Evolutionary conservation across 2,113 vertebrate genomes (phyloP), one percentile per base, ranked within the genome.

Genomic region (Tyto alba): DNA sequence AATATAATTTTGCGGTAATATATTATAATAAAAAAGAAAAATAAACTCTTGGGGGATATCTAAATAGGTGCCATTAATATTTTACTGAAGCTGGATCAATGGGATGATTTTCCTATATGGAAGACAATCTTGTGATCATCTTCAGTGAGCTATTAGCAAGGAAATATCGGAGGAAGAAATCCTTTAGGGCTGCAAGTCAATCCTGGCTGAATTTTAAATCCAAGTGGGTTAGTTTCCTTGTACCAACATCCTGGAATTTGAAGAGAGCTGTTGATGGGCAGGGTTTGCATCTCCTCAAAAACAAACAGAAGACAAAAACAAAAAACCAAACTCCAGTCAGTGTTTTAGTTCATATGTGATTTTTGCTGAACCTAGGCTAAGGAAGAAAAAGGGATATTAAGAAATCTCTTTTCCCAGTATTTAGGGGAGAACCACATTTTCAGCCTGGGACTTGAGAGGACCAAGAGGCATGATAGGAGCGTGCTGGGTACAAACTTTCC

Each of bases 41-140:
- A 55, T 1, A 62, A 88, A 17, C 11, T 84, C 59, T 92, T 22
- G n/a, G 69, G 50, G 14, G 34, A 41, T 87, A 50, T 62, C 75
- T 87, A 89, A 89, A 53, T 82, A 50, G 32, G 34, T 85, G 22
- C 9, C 29, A 62, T 72, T 86, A 86, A 45, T 76, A 76, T 75
- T 94, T 92, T 88, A 60, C 38, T 93, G 80, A 93, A 89, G 57
- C 45, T 85, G 57, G 9, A 50, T 93, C 43, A 32, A 32, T 88
- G 34, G 12, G 25, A n/a, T 48, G 15, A 18, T 89, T 89, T 93
- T 74, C 41, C 38, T 62, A 85, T 79, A 69, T 79, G 66, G 53
- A 76, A 72, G 53, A 73, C 43, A 79, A 6, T 40, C 67, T 21
- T 95, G 38, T 81, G 29, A 43, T 91, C 40, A 13, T 85, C 38